Conservation (phyloP, 2,888 invertebrate species). For the Diaphora mendica region DNA sequence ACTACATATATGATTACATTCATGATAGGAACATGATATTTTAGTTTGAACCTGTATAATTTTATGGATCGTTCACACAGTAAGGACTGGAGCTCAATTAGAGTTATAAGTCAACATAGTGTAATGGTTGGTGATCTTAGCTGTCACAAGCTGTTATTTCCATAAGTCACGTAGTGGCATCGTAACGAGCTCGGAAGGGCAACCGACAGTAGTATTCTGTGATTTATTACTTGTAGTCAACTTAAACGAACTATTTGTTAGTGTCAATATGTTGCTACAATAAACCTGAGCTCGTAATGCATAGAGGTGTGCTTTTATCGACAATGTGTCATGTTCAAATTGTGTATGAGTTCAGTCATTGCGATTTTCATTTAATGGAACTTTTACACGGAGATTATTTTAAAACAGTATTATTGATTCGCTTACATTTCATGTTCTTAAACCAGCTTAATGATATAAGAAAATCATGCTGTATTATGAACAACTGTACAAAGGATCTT, state of each 20-base stretch:
- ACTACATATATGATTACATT: constrained; percentile 6
- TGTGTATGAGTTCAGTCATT: not conserved
- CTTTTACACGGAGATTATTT: not conserved
- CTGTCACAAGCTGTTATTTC: constrained; percentile 61
- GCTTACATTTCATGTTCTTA: not conserved
- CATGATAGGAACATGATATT: constrained; percentile 13
- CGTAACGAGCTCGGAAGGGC: constrained; percentile 55
- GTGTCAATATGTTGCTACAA: constrained; percentile 35
- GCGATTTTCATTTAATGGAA: not conserved
- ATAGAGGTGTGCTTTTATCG: not conserved
- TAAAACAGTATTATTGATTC: not conserved
- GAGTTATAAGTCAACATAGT: constrained; percentile 45
- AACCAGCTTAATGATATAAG: not conserved
- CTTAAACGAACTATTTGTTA: constrained; percentile 41
- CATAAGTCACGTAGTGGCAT: constrained; percentile 64
- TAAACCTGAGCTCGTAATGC: constrained; percentile 16
- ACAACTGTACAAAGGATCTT: too few species aligned
- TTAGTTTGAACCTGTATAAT: constrained; percentile 20
- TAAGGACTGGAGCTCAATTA: constrained; percentile 52
- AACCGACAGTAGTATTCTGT: constrained; percentile 48
- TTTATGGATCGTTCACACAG: constrained; percentile 32
- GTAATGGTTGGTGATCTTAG: constrained; percentile 56
- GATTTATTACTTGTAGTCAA: constrained; percentile 43
- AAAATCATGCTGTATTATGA: not conserved
- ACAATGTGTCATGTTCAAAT: not conserved